Evolutionary conservation across 2,113 vertebrate genomes (phyloP).

Genomic region (Cynopterus brachyotis): DNA sequence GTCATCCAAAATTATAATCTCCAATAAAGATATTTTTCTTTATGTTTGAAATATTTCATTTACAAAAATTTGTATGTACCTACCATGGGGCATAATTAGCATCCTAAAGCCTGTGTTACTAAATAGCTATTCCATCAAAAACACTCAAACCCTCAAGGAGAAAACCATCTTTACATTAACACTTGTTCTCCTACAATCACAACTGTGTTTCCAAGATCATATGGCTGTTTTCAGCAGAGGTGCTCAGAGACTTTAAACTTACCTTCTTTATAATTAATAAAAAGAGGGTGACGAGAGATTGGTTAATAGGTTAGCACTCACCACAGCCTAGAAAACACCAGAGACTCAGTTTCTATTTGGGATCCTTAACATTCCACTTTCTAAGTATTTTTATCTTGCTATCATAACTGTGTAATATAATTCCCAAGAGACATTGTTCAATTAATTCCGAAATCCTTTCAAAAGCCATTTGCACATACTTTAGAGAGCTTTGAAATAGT

Average conservation of each 20-base stretch:
- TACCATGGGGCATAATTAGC: background rate
- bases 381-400: background rate
- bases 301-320: background rate
- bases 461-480: background rate
- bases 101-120: background rate
- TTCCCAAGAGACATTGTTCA: background rate
- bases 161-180: background rate
- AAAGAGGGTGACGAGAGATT: background rate
- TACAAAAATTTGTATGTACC: background rate
- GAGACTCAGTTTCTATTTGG: background rate
- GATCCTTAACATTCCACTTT: background rate
- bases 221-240: background rate
- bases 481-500: background rate
- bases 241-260: background rate
- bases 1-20: background rate
- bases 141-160: background rate
- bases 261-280: background rate
- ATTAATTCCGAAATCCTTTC: conserved; percentile 6
- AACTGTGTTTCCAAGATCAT: background rate
- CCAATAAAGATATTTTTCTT: background rate
- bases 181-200: background rate
- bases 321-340: background rate
- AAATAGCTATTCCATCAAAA: background rate
- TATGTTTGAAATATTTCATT: background rate
- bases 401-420: background rate